phyloP scores from a whole-genome alignment of 2,797 vertebrate genomes.

The Schizopygopsis pylzovi region DNA sequence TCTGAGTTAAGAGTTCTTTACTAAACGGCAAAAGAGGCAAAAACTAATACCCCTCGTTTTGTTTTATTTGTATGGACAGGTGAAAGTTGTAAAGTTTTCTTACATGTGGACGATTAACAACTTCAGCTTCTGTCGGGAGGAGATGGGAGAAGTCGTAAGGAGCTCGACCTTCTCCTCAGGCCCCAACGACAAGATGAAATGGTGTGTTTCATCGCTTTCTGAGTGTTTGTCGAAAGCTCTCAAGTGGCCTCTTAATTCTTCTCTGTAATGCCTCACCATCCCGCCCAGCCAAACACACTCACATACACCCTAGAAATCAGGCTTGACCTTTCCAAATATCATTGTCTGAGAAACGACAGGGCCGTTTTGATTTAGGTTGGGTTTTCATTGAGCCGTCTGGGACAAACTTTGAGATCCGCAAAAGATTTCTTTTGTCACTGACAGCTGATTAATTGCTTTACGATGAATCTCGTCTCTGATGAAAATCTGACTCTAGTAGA shows the following conservation, averaged over 20 bases:
- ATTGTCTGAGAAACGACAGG: background rate
- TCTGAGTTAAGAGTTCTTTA: background rate
- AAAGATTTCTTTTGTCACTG: background rate
- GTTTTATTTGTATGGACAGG: conserved; percentile 71
- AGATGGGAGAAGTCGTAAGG: conserved; percentile 99
- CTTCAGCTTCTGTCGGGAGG: conserved; percentile 98
- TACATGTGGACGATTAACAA: conserved; percentile 94
- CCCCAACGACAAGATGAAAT: conserved; percentile 91
- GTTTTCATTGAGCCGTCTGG: background rate
- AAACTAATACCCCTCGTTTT: background rate
- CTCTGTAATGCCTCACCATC: background rate
- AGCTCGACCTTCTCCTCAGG: conserved; percentile 97
- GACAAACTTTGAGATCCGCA: background rate
- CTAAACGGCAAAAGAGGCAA: too few species aligned
- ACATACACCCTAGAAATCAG: background rate
- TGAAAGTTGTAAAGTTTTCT: conserved; percentile 92
- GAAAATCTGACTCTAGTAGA: background rate
- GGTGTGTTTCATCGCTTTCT: conserved; percentile 64
- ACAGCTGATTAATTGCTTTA: conserved; percentile 1
- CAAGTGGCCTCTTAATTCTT: conserved; percentile 15
- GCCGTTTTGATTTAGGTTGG: background rate
- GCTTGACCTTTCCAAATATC: conserved; percentile 12
- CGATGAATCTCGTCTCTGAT: background rate
- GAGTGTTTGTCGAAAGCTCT: background rate
- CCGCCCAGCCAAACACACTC: background rate